Evolutionary conservation across 2,113 vertebrate genomes (phyloP).

Genomic region (Rana temporaria): DNA sequence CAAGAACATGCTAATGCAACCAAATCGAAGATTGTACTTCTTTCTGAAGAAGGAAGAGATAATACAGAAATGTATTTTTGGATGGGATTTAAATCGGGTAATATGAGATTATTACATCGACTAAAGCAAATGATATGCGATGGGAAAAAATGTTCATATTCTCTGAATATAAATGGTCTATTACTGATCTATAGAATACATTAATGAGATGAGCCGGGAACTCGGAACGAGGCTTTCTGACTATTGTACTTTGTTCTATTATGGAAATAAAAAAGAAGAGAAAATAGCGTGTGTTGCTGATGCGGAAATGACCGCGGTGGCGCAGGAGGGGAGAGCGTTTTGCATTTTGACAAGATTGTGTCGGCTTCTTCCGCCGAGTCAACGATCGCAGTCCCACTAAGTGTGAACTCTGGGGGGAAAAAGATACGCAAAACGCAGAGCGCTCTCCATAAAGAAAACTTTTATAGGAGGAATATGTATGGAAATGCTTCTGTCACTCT

Average conservation of each 20-base stretch:
- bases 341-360: constrained; percentile 10
- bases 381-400: neutral
- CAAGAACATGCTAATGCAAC: too few relatives aligned
- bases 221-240: constrained; percentile 7
- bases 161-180: neutral
- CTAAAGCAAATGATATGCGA: neutral
- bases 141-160: neutral
- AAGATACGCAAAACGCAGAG: neutral
- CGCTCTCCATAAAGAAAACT: neutral
- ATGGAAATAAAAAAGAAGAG: neutral
- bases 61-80: too few relatives aligned
- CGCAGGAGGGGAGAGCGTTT: neutral
- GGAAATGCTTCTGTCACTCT: neutral
- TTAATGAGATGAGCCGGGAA: constrained; percentile 9
- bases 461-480: neutral
- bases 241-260: constrained; percentile 15
- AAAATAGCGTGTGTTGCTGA: neutral
- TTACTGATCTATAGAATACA: constrained; percentile 22
- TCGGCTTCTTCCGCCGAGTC: neutral
- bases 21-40: too few relatives aligned
- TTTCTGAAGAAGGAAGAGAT: too few relatives aligned
- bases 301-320: neutral
- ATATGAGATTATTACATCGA: neutral
- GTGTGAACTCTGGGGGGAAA: neutral
- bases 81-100: too few relatives aligned